phyloP scores from a whole-genome alignment of 1,140 invertebrate genomes.

The Chrysoperla carnea region DNA sequence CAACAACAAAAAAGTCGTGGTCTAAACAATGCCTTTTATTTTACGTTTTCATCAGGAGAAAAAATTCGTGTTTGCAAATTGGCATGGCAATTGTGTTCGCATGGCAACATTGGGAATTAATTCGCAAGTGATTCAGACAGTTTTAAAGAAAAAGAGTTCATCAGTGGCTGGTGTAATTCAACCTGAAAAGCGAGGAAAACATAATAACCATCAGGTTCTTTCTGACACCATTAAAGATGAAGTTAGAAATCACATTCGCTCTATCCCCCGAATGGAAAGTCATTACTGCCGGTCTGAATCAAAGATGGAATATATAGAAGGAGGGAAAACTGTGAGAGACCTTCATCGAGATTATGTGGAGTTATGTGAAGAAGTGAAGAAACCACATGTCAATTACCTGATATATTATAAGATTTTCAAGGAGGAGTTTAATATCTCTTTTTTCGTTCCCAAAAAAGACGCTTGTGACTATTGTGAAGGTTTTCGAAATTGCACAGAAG shows the following conservation, averaged over 20 bases:
- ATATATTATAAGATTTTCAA: conserved; percentile 12
- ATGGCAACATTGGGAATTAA: conserved; percentile 5
- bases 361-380: conserved; percentile 1
- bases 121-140: conserved; percentile 4
- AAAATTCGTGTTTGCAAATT: no score
- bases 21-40: no score
- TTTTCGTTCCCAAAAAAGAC: conserved; percentile 21
- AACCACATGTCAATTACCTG: conserved; percentile 4
- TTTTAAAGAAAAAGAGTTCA: conserved; percentile 6
- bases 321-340: conserved; percentile 8
- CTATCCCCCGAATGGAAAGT: conserved; percentile 9
- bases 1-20: no score
- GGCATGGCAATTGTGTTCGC: neutral
- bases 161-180: conserved; percentile 4
- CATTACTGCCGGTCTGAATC: conserved; percentile 10
- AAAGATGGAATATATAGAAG: conserved; percentile 11
- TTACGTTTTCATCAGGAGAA: no score
- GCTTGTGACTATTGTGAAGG: conserved; percentile 17
- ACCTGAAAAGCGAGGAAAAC: conserved; percentile 4
- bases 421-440: conserved; percentile 17
- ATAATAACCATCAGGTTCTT: neutral
- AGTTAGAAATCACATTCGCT: conserved; percentile 7
- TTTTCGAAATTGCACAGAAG: conserved; percentile 13
- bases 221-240: conserved; percentile 5
- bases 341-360: conserved; percentile 8